Evolutionary conservation across 2,888 invertebrate genomes (phyloP).

Genomic region (Camponotus fellah): DNA sequence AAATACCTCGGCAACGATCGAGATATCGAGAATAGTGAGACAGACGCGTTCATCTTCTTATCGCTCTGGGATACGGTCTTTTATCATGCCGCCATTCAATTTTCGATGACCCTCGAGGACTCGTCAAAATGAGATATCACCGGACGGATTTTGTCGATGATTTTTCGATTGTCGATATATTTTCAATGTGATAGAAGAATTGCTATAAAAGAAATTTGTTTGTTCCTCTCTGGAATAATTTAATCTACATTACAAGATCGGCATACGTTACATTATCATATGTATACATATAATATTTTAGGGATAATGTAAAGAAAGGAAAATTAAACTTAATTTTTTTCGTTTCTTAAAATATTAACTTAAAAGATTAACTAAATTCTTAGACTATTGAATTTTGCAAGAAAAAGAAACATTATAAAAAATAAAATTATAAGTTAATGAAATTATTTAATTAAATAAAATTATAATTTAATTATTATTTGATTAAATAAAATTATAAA

Average conservation of each 20-base stretch:
- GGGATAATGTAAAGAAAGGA: neutral
- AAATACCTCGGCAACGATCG: slow-evolving; percentile 19
- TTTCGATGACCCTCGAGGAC: slow-evolving; percentile 12
- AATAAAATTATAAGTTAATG: neutral
- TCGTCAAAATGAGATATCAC: slow-evolving; percentile 4
- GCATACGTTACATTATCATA: neutral
- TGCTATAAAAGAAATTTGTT: neutral
- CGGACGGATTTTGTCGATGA: neutral
- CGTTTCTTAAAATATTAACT: too few species aligned
- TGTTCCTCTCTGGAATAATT: neutral
- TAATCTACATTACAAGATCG: neutral
- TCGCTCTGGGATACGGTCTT: slow-evolving; percentile 15
- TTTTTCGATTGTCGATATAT: slow-evolving; percentile 8
- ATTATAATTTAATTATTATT: too few species aligned
- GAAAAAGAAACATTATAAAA: neutral
- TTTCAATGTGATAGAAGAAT: neutral
- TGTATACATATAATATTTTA: neutral
- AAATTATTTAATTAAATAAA: too few species aligned
- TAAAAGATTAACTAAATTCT: too few species aligned
- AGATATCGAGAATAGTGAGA: slow-evolving; percentile 17
- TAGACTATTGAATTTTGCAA: too few species aligned
- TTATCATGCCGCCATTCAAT: slow-evolving; percentile 12
- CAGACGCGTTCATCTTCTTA: slow-evolving; percentile 23
- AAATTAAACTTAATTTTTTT: neutral
- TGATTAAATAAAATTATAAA: too few species aligned